Evolutionary conservation across 2,113 vertebrate species (phyloP).

Genomic region (Sinosuthora webbiana): DNA sequence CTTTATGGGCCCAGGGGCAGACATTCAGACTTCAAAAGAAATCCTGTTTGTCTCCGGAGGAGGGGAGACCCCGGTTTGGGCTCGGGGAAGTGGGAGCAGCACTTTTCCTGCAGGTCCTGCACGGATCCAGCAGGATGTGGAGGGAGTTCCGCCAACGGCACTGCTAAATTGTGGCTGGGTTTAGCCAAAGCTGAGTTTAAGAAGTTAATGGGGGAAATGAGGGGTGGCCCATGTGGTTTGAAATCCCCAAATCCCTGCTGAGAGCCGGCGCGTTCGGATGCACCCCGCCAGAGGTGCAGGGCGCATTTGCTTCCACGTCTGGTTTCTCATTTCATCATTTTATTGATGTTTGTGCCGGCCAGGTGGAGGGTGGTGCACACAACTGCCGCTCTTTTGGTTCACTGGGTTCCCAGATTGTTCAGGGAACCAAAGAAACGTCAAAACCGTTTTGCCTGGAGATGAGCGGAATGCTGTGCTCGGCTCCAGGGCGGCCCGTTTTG

Average conservation of each 20-base stretch:
- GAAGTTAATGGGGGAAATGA: neutral
- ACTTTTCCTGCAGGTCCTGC: neutral
- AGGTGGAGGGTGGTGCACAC: conserved; percentile 23
- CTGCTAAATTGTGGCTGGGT: neutral
- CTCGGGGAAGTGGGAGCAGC: accelerated
- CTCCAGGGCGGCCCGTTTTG: neutral
- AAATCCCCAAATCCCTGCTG: neutral
- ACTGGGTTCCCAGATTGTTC: neutral
- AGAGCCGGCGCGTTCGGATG: neutral
- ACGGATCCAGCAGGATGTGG: neutral
- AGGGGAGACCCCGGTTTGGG: neutral
- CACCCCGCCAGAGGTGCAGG: neutral
- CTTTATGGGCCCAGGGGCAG: conserved; percentile 54
- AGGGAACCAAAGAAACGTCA: conserved; percentile 4
- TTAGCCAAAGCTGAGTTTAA: neutral
- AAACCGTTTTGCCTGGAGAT: neutral
- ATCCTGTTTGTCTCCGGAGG: conserved; percentile 9
- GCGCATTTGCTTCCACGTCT: neutral
- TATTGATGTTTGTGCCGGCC: accelerated
- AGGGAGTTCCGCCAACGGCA: accelerated
- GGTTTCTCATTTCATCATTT: neutral
- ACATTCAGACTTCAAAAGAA: conserved; percentile 57
- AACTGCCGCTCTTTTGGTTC: neutral
- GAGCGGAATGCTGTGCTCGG: neutral
- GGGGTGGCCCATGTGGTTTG: accelerated